Evolutionary conservation across 1,140 invertebrate species (phyloP).

Genomic region (Parasteatoda tepidariorum): DNA sequence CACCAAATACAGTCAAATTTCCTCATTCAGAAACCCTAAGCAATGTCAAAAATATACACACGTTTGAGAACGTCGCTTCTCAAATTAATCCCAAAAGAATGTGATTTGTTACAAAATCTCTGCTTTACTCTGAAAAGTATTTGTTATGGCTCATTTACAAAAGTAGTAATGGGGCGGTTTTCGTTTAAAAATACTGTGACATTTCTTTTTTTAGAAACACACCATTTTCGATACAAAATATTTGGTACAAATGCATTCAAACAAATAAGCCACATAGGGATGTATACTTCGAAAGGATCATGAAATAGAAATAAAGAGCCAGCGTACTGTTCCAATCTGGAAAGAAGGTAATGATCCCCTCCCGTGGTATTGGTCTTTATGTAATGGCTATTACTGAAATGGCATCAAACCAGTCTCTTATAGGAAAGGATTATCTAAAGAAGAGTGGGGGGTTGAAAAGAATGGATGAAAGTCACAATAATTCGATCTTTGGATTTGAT

Average conservation of each 20-base stretch:
- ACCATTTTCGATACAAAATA: no score
- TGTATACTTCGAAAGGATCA: background rate
- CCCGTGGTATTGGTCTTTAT: conserved; percentile 2
- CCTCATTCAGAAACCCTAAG: no score
- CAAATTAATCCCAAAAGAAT: no score
- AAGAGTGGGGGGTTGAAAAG: background rate
- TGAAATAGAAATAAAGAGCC: background rate
- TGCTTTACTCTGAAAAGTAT: no score
- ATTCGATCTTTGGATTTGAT: conserved; percentile 54
- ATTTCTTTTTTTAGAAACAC: no score
- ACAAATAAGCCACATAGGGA: background rate
- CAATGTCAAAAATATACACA: no score
- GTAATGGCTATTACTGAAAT: conserved; percentile 46
- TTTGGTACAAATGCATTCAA: background rate
- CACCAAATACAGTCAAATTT: no score
- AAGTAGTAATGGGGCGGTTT: no score
- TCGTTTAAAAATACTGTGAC: no score
- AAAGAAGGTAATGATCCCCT: conserved; percentile 35
- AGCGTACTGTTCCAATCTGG: background rate
- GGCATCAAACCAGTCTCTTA: conserved; percentile 4
- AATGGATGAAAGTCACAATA: conserved; percentile 25
- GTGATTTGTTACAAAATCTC: no score
- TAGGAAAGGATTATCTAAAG: conserved; percentile 32
- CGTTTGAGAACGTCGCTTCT: no score
- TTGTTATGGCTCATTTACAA: no score